Base-by-base conservation (phyloP, 2,797 vertebrate genomes). In the Acanthiza pusilla region DNA sequence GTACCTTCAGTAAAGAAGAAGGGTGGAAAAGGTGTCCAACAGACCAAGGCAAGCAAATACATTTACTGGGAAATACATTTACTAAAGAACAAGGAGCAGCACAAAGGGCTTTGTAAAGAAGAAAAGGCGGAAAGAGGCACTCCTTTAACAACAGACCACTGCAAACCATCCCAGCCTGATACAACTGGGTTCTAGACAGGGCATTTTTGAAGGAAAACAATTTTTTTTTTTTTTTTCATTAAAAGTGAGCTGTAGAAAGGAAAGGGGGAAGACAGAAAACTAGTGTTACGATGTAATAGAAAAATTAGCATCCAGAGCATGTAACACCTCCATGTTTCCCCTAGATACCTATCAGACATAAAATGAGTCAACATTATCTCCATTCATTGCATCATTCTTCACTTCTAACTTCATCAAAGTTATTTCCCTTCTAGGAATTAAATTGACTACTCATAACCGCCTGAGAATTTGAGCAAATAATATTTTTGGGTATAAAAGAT, bases 381-480 rank as follows among this genome's bases (percentile, higher is more conserved):
- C 58, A 26, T 77, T 95, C 58, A 61, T 96, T 96, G 87, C 93
- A 89, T 91, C 91, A 96, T 57, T 91, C 78, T 68, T 68, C 27
- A 66, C 51, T 78, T 88, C 67, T 30, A 82, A 60, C 50, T 96
- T 76, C 87, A 82, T 48, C 82, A 78, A 88, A 70, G 27, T 61
- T 57, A 38, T 17, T 47, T 85, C 82, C 84, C 67, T 93, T 97
- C 95, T 91, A 96, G 93, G 94, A 96, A 95, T 85, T 68, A 65
- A 90, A 71, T 2, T n/a, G 38, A n/a, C 29, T 66, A n/a, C 34
- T 89, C 21, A 29, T 16, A 83, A 70, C 7, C 71, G 7, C 47
- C 51, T 30, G 13, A 83, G 40, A 85, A 83, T 38, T 75, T 4
- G 2, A 71, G 36, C 29, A 57, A 87, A 32, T 47, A 22, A 71